These are phyloP conservation scores for Betta splendens DNA, from an alignment of 2,797 vertebrate species.

Conservation along the genomic window DNA sequence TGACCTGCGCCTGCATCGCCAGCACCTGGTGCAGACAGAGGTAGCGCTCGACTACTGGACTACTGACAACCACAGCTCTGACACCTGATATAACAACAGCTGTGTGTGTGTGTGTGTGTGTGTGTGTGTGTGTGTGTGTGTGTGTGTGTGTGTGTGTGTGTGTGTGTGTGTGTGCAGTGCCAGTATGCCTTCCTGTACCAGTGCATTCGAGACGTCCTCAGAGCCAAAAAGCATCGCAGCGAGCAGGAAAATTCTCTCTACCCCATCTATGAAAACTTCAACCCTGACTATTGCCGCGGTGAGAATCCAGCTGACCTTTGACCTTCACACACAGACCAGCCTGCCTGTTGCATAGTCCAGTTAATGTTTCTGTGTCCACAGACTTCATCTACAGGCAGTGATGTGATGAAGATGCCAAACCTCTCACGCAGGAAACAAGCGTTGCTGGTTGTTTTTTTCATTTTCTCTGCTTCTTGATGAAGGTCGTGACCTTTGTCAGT, in stretches of 20 bases:
- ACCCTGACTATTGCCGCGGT: conserved; percentile 92
- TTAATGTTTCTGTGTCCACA: conserved; percentile 45
- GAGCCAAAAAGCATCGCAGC: conserved; percentile 88
- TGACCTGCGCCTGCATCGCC: conserved; percentile 91
- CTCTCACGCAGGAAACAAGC: no score
- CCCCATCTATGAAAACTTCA: conserved; percentile 95
- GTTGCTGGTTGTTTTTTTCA: no score
- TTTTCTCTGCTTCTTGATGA: no score
- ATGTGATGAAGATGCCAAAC: background rate
- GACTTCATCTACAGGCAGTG: conserved; percentile 63
- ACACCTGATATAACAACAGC: no score
- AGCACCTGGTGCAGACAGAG: conserved; percentile 98
- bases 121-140: conserved; percentile 5
- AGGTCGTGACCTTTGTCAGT: no score
- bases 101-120: no score
- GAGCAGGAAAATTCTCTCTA: conserved; percentile 94
- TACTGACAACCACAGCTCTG: background rate
- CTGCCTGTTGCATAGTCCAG: no score
- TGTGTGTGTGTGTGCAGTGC: conserved; percentile 76
- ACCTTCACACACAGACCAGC: no score
- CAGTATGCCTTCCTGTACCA: conserved; percentile 95
- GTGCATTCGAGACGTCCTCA: conserved; percentile 91
- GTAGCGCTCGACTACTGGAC: conserved; percentile 44
- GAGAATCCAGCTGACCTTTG: conserved; percentile 14
- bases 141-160: background rate